phyloP scores from a whole-genome alignment of 2,113 vertebrate species.

The Anser brachyrhynchus region DNA sequence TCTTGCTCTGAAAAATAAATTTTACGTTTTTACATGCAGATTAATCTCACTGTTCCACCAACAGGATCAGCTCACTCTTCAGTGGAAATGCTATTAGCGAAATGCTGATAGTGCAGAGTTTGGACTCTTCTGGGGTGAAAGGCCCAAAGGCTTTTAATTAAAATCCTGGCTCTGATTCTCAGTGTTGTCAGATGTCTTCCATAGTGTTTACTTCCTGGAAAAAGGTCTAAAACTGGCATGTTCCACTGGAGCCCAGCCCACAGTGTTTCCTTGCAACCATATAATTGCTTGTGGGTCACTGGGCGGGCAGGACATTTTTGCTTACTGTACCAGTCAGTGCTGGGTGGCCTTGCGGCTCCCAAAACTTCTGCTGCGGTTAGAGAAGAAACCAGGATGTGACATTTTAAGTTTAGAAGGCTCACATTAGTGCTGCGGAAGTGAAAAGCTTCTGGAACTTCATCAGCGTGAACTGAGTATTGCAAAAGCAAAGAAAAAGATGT shows the following conservation, averaged over 20 bases:
- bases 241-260: background rate
- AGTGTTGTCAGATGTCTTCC: background rate
- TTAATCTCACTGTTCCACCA: background rate
- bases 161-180: background rate
- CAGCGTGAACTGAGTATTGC: background rate
- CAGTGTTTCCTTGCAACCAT: fast-evolving
- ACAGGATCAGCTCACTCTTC: background rate
- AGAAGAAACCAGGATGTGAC: background rate
- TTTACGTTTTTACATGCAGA: background rate
- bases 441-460: background rate
- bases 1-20: background rate
- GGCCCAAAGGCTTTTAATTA: background rate
- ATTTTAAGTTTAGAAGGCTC: background rate
- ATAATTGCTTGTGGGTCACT: background rate
- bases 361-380: background rate
- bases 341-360: background rate
- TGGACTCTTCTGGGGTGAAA: background rate
- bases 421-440: background rate
- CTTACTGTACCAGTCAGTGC: background rate
- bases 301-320: background rate
- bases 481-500: background rate
- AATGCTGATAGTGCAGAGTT: background rate
- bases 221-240: background rate
- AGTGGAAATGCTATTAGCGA: background rate
- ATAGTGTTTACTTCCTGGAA: background rate